These are phyloP conservation scores for Leptopterna dolabrata DNA, from an alignment of 2,888 invertebrate genomes.

Conservation along the genomic window DNA sequence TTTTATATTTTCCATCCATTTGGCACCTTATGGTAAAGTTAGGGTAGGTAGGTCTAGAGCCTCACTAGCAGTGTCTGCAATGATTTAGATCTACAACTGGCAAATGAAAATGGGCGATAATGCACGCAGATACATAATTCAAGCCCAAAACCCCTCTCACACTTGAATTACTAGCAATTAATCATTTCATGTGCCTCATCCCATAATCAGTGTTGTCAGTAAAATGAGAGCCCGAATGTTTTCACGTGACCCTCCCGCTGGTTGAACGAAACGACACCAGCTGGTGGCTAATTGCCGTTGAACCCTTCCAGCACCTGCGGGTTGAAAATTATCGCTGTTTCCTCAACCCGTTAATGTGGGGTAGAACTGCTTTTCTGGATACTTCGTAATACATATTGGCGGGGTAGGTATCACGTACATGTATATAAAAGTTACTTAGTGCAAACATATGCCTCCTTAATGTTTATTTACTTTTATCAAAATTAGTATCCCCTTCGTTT, in stretches of 20 bases:
- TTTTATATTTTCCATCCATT: too few species aligned
- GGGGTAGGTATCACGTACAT: too few species aligned
- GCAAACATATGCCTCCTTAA: too few species aligned
- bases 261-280: not conserved
- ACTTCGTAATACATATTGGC: too few species aligned
- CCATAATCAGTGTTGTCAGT: not conserved
- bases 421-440: too few species aligned
- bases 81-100: too few species aligned
- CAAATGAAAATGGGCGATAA: too few species aligned
- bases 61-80: too few species aligned
- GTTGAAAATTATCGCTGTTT: not conserved
- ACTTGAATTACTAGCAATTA: not conserved
- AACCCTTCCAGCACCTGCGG: not conserved
- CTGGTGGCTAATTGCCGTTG: slow-evolving; percentile 18
- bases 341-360: not conserved
- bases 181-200: not conserved
- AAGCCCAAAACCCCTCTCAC: not conserved
- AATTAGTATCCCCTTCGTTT: too few species aligned
- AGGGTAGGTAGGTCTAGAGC: too few species aligned
- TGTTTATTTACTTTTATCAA: too few species aligned
- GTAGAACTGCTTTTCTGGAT: not conserved
- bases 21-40: too few species aligned
- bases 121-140: not conserved
- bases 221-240: not conserved
- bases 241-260: not conserved